Evolutionary conservation across 2,888 invertebrate species (phyloP).

Genomic region (Brachyptera risi): DNA sequence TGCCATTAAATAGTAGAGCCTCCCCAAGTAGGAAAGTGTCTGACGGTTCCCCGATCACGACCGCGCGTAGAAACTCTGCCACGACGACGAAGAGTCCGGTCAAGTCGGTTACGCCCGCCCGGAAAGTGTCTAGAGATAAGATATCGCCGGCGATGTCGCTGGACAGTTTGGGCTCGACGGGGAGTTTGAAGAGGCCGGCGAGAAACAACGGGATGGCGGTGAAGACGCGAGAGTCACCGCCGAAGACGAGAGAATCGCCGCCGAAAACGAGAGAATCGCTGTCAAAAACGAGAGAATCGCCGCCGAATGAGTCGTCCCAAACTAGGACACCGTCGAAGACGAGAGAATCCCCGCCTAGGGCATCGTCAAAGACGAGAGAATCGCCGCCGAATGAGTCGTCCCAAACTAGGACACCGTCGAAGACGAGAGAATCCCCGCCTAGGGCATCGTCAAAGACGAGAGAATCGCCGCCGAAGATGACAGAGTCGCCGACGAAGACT

Average conservation of each 20-base stretch:
- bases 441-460: neutral
- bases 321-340: no score
- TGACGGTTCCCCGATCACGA: neutral
- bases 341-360: no score
- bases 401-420: no score
- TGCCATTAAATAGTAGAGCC: no score
- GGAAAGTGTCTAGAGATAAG: neutral
- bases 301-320: no score
- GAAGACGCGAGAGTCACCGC: constrained; percentile 34
- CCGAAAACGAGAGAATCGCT: no score
- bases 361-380: neutral
- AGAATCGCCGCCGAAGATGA: neutral
- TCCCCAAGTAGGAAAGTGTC: neutral
- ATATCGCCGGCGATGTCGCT: constrained; percentile 14
- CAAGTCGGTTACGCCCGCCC: neutral
- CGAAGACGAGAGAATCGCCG: neutral
- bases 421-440: no score
- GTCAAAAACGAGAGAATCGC: neutral
- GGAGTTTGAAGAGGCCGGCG: constrained; percentile 30
- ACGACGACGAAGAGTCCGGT: neutral
- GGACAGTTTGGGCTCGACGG: constrained; percentile 17
- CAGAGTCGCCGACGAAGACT: neutral
- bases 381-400: no score
- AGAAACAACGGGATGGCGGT: constrained; percentile 24
- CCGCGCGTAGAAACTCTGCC: neutral